Conservation (phyloP, 2,888 invertebrate species). For the Diploptera punctata region DNA sequence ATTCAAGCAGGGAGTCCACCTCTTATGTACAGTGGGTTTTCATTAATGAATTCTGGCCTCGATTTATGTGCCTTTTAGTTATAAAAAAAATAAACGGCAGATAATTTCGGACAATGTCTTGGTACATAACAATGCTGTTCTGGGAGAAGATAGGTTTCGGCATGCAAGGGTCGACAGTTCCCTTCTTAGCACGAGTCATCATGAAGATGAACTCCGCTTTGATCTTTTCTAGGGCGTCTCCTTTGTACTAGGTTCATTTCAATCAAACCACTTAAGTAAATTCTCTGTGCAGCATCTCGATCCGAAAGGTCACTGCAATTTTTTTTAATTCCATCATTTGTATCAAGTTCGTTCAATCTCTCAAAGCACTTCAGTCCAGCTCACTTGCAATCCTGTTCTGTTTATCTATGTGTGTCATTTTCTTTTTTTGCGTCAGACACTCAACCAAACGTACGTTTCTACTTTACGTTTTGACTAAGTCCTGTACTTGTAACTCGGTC, state of each 20-base stretch:
- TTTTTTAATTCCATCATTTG: not conserved
- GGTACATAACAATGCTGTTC: too few species aligned
- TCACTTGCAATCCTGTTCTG: not conserved
- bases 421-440: not conserved
- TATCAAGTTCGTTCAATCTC: not conserved
- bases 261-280: not conserved
- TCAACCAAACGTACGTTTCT: not conserved
- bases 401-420: not conserved
- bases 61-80: too few species aligned
- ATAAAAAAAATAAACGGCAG: too few species aligned
- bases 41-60: too few species aligned
- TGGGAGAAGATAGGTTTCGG: too few species aligned
- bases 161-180: too few species aligned
- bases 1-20: too few species aligned
- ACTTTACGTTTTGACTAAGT: not conserved
- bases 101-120: too few species aligned
- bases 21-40: too few species aligned
- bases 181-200: too few species aligned
- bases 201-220: not conserved
- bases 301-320: not conserved
- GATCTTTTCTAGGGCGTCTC: not conserved
- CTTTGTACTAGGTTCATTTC: not conserved
- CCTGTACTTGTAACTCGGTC: not conserved
- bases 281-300: not conserved
- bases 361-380: not conserved